Percentiles rank a stretch among this genome's conserved stretches.
Conservation (phyloP, 2,888 invertebrate genomes). For the Ectemnius cavifrons region DNA sequence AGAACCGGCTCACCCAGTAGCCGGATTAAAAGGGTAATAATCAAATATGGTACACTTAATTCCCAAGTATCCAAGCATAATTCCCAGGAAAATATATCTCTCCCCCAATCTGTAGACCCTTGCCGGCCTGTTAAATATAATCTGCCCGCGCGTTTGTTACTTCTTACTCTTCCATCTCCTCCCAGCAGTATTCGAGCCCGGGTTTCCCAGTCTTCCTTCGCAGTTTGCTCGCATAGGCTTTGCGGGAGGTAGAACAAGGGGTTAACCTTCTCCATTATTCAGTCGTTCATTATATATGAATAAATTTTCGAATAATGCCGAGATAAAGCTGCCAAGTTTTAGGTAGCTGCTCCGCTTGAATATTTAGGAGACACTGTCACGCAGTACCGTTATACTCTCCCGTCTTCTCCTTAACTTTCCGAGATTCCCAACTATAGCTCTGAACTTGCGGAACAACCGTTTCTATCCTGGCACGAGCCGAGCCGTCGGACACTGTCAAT, state of each 20-base stretch:
- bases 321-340: constrained; percentile 79
- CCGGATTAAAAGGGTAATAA: constrained; percentile 77
- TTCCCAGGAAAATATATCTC: constrained; percentile 72
- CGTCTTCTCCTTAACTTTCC: constrained; percentile 72
- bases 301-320: constrained; percentile 79
- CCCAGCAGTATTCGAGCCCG: constrained; percentile 55
- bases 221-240: constrained; percentile 67
- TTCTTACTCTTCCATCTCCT: constrained; percentile 69
- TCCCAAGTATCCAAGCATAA: constrained; percentile 69
- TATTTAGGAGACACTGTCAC: constrained; percentile 77
- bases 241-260: constrained; percentile 75
- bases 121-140: constrained; percentile 73
- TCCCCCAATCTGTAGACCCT: constrained; percentile 61
- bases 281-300: constrained; percentile 78
- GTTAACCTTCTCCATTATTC: constrained; percentile 77
- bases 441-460: constrained; percentile 40
- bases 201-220: constrained; percentile 23
- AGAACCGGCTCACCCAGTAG: constrained; percentile 40
- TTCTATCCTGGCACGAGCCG: no score
- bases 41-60: constrained; percentile 75
- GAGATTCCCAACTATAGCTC: constrained; percentile 61
- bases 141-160: constrained; percentile 74
- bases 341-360: constrained; percentile 73
- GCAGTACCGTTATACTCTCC: constrained; percentile 75
- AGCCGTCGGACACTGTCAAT: no score